Percentiles rank a stretch among this genome's conserved stretches.
Conservation (phyloP, 2,797 vertebrate species). For the Falco biarmicus region DNA sequence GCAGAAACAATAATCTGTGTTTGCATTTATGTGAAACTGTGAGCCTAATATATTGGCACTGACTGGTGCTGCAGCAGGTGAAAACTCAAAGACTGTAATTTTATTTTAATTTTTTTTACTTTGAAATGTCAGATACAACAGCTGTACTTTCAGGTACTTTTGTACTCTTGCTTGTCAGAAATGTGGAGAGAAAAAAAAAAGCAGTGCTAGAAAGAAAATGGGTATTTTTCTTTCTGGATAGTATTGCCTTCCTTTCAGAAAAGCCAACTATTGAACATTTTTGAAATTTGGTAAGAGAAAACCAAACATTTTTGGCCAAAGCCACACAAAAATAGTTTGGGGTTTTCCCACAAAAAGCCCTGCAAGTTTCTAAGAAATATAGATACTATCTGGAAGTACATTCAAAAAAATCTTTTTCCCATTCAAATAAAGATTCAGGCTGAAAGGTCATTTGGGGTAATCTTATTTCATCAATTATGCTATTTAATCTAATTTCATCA, state of each 20-base stretch:
- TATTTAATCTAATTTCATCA: background rate
- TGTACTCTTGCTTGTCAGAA: constrained; percentile 5
- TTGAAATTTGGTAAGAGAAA: constrained; percentile 63
- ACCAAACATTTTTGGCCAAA: constrained; percentile 55
- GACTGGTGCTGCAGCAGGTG: background rate
- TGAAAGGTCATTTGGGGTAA: constrained; percentile 51
- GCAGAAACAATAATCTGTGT: background rate
- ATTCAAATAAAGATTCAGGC: constrained; percentile 34
- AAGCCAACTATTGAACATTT: constrained; percentile 64
- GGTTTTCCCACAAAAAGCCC: constrained; percentile 60
- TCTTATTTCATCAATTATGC: constrained; percentile 10
- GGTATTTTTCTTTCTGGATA: constrained; percentile 32
- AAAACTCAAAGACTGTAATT: background rate
- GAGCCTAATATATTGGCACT: background rate
- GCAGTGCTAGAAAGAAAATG: background rate
- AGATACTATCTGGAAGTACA: constrained; percentile 63
- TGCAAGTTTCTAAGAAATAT: constrained; percentile 65
- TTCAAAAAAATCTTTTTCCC: constrained; percentile 16
- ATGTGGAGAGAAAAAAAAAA: background rate
- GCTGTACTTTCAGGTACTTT: constrained; percentile 12
- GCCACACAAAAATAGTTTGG: constrained; percentile 55
- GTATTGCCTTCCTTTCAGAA: constrained; percentile 55
- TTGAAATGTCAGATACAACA: background rate
- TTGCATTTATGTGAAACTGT: background rate
- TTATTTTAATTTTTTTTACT: background rate